phyloP scores from a whole-genome alignment of 1,140 invertebrate species.

The Eueides isabella region DNA sequence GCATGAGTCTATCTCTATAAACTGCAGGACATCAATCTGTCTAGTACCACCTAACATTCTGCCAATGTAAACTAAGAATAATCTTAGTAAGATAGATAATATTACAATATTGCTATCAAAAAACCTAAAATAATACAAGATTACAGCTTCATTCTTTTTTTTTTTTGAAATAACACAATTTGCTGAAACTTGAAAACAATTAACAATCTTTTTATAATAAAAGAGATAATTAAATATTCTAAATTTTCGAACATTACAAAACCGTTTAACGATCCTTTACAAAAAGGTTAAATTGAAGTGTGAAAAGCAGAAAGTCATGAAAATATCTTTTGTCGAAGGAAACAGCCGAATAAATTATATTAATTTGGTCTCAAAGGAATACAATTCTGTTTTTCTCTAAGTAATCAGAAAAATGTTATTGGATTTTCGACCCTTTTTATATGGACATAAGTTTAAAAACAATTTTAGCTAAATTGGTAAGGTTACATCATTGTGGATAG shows the following conservation, averaged over 20 bases:
- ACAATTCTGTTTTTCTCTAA: constrained; percentile 42
- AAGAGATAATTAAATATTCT: not conserved
- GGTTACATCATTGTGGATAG: not conserved
- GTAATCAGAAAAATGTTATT: not conserved
- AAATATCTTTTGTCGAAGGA: constrained; percentile 18
- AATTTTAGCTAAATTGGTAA: not conserved
- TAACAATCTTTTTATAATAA: not conserved
- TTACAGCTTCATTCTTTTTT: too few species aligned
- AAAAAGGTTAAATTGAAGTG: constrained; percentile 2
- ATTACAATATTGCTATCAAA: too few species aligned
- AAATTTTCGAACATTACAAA: not conserved
- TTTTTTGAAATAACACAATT: not conserved
- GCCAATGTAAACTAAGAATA: too few species aligned
- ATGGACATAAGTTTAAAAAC: not conserved
- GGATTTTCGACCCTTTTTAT: not conserved
- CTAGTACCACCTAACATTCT: too few species aligned
- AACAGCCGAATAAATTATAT: constrained; percentile 32
- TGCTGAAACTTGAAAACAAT: not conserved
- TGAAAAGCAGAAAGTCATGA: constrained; percentile 18
- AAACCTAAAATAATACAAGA: too few species aligned
- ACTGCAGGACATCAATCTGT: too few species aligned
- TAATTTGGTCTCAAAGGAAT: constrained; percentile 39
- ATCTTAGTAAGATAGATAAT: too few species aligned
- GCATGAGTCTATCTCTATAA: too few species aligned
- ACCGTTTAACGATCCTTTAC: not conserved